Conservation (phyloP, 1,140 invertebrate species). For the Drosophila jambulina region DNA sequence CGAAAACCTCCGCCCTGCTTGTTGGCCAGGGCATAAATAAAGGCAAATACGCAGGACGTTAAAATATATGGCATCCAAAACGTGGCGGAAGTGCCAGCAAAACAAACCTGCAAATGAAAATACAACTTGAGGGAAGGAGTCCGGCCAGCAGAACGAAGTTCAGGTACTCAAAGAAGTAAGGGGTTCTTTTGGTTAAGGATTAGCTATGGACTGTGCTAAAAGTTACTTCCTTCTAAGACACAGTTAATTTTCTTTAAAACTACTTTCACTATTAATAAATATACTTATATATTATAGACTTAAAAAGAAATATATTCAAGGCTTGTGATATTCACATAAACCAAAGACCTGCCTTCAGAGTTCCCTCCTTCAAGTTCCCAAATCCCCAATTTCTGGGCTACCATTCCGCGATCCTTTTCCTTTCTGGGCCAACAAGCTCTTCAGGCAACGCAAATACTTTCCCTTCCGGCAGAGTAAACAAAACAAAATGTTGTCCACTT, state of each 20-base stretch:
- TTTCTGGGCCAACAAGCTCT: not conserved
- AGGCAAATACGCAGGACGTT: slow-evolving; percentile 54
- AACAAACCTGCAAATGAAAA: slow-evolving; percentile 59
- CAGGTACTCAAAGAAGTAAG: slow-evolving; percentile 4
- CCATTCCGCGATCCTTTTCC: not conserved
- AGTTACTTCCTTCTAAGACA: not conserved
- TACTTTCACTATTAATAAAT: not conserved
- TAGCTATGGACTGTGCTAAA: not conserved
- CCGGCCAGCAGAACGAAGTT: slow-evolving; percentile 20
- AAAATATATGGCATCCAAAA: slow-evolving; percentile 62
- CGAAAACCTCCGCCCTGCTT: slow-evolving; percentile 14
- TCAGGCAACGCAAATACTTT: not conserved
- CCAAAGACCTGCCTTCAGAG: not conserved
- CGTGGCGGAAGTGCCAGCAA: slow-evolving; percentile 74
- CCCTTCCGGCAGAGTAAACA: slow-evolving; percentile 24
- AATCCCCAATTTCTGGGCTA: not conserved
- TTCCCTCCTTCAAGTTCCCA: not conserved
- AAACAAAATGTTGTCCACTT: slow-evolving; percentile 76
- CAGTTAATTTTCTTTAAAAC: not conserved
- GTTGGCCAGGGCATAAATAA: slow-evolving; percentile 57
- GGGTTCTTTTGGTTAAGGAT: not conserved
- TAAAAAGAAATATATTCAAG: not conserved
- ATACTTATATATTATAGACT: not conserved
- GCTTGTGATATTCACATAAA: not conserved
- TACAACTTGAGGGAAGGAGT: slow-evolving; percentile 29